Evolutionary conservation across 2,888 invertebrate genomes (phyloP).

Genomic region (Habroteleia sp.): DNA sequence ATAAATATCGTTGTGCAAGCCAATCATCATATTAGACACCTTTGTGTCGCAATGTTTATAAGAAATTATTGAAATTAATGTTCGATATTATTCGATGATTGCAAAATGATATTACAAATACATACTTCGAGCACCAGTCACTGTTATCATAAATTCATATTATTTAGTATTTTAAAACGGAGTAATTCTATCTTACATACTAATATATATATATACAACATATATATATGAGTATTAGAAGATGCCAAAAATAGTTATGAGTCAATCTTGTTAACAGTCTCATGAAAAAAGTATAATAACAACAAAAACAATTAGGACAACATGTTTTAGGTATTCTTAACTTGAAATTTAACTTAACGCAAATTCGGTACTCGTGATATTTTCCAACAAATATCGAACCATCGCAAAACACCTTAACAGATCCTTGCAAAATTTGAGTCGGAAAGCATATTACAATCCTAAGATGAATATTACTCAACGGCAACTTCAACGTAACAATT

Average conservation of each 20-base stretch:
- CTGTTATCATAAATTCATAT: constrained; percentile 13
- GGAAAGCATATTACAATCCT: neutral
- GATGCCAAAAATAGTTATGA: too few relatives aligned
- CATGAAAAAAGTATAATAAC: too few relatives aligned
- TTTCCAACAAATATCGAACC: constrained; percentile 33
- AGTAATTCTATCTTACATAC: constrained; percentile 28
- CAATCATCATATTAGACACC: constrained; percentile 27
- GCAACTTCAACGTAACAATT: constrained; percentile 9
- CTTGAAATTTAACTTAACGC: too few relatives aligned
- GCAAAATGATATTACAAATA: constrained; percentile 31
- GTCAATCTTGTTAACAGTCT: too few relatives aligned
- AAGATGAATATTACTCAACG: too few relatives aligned
- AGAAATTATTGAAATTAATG: constrained; percentile 16
- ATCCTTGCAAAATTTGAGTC: constrained; percentile 12
- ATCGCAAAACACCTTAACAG: neutral
- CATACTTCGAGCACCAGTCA: constrained; percentile 32
- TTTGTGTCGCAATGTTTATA: constrained; percentile 3
- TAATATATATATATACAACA: too few relatives aligned
- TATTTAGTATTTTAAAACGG: neutral
- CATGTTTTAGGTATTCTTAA: too few relatives aligned
- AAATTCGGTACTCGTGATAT: too few relatives aligned
- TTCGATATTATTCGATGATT: constrained; percentile 40
- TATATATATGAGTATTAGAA: too few relatives aligned
- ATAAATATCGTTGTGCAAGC: constrained; percentile 41
- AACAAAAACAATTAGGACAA: too few relatives aligned